phyloP scores from a whole-genome alignment of 2,113 vertebrate genomes.

The Chrysemys picta region DNA sequence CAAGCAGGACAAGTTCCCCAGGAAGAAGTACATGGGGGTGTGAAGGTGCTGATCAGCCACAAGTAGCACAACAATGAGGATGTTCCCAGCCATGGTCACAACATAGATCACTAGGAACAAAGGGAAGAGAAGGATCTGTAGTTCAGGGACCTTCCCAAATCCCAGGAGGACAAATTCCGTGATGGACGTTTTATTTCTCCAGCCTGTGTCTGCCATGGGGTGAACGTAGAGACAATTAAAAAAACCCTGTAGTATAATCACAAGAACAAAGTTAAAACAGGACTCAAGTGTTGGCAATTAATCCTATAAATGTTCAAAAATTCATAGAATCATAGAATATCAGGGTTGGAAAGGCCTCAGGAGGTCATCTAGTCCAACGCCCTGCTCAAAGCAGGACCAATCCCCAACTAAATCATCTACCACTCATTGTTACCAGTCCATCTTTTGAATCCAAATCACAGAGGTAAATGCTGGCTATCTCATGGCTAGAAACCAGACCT shows the following conservation, averaged over 20 bases:
- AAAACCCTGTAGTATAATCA: neutral
- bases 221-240: neutral
- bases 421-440: neutral
- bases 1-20: too few relatives aligned
- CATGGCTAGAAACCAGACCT: too few relatives aligned
- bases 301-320: neutral
- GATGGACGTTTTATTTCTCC: neutral
- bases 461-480: neutral
- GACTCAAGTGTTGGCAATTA: neutral
- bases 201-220: neutral
- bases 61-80: neutral
- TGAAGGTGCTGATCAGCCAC: neutral
- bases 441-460: neutral
- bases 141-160: neutral
- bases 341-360: too few relatives aligned
- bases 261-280: neutral
- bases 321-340: neutral
- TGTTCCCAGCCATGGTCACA: neutral
- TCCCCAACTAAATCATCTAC: neutral
- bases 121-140: neutral
- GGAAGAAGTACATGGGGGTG: too few relatives aligned
- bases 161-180: neutral
- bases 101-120: neutral
- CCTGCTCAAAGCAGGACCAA: too few relatives aligned
- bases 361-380: too few relatives aligned